Conservation (phyloP, 2,888 invertebrate species). For the Protonemura montana region DNA sequence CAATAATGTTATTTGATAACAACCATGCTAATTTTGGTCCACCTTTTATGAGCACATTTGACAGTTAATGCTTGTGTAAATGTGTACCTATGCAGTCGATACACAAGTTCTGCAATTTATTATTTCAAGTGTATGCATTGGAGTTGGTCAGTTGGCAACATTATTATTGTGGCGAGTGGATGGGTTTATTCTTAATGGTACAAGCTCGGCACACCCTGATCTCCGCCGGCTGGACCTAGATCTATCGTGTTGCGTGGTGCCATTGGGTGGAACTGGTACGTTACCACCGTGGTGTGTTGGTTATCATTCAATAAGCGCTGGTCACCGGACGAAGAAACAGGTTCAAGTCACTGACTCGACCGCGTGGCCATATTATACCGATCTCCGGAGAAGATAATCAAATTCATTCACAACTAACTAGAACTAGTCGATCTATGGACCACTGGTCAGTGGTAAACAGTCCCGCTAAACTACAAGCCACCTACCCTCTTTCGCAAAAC, state of each 20-base stretch:
- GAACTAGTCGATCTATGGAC: neutral
- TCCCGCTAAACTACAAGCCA: neutral
- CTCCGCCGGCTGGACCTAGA: neutral
- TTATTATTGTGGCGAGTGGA: slow-evolving; percentile 8
- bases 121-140: slow-evolving; percentile 20
- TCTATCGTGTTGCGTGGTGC: neutral
- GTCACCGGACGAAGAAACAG: slow-evolving; percentile 26
- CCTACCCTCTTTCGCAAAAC: neutral
- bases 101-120: slow-evolving; percentile 22
- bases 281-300: neutral
- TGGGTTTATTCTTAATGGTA: slow-evolving; percentile 17
- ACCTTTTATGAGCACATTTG: slow-evolving; percentile 39
- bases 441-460: neutral
- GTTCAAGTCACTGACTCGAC: slow-evolving; percentile 38
- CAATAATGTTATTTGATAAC: slow-evolving; percentile 10
- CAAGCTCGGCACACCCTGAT: slow-evolving; percentile 15
- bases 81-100: slow-evolving; percentile 17
- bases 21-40: slow-evolving; percentile 37
- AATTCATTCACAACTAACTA: slow-evolving; percentile 36
- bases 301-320: slow-evolving; percentile 30
- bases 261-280: neutral
- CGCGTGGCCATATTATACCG: slow-evolving; percentile 4
- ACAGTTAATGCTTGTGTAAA: slow-evolving; percentile 41
- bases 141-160: slow-evolving; percentile 2
- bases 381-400: slow-evolving; percentile 27